Conservation (phyloP, 2,888 invertebrate species). For the Acholoe squamosa region DNA sequence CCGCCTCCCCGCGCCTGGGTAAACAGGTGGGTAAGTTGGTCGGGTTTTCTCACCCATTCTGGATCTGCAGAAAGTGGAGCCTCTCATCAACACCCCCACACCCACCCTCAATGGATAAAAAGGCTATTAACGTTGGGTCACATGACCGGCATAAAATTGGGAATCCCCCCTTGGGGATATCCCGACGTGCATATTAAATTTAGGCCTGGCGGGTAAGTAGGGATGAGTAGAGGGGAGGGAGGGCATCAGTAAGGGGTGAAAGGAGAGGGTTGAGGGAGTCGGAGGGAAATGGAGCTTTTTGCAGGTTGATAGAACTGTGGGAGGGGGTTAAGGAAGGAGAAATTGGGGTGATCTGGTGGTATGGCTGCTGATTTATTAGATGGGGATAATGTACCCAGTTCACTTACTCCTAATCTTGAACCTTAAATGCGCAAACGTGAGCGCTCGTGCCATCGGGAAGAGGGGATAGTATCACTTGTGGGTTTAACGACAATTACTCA, state of each 20-base stretch:
- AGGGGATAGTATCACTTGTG: too few relatives aligned
- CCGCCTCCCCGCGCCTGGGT: not conserved
- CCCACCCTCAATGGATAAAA: not conserved
- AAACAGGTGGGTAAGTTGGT: not conserved
- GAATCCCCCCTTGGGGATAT: not conserved
- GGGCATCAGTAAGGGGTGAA: not conserved
- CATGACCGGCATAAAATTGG: not conserved
- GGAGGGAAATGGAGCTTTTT: too few relatives aligned
- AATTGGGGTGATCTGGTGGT: too few relatives aligned
- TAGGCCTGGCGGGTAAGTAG: not conserved
- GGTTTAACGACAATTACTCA: too few relatives aligned
- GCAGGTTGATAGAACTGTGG: too few relatives aligned
- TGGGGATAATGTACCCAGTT: too few relatives aligned
- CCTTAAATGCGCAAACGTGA: too few relatives aligned
- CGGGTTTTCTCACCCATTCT: not conserved
- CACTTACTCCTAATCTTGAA: too few relatives aligned
- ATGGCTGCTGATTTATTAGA: too few relatives aligned
- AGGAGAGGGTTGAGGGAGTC: not conserved
- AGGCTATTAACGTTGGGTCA: slow-evolving; percentile 17
- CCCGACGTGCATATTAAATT: slow-evolving; percentile 8
- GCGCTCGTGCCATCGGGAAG: too few relatives aligned
- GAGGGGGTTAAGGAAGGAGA: too few relatives aligned
- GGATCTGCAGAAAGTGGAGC: not conserved
- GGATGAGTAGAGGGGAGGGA: slow-evolving; percentile 1
- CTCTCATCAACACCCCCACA: not conserved